phyloP scores from a whole-genome alignment of 2,797 vertebrate genomes.

The Hydrophis major region DNA sequence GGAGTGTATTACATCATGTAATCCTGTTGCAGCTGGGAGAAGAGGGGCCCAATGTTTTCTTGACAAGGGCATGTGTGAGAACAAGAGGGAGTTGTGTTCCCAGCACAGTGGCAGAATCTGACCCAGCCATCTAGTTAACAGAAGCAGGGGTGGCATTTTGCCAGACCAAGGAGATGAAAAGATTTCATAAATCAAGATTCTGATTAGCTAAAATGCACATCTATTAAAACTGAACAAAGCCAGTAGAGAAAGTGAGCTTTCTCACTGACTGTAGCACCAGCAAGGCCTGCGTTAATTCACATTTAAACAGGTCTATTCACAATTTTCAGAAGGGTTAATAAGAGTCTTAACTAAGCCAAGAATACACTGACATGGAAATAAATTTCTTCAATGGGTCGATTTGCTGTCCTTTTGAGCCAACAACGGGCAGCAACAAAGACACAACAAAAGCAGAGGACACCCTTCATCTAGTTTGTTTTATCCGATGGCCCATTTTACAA shows the following conservation, averaged over 20 bases:
- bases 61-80: neutral
- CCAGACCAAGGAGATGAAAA: neutral
- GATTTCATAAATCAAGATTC: conserved; percentile 1
- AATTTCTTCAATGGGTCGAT: neutral
- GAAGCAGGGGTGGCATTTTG: neutral
- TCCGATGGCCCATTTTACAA: neutral
- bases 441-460: neutral
- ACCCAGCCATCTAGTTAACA: neutral
- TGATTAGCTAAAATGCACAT: neutral
- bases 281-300: neutral
- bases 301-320: neutral
- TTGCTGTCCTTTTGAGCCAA: neutral
- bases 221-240: neutral
- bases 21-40: neutral
- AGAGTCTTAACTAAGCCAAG: neutral
- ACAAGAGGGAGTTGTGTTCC: neutral
- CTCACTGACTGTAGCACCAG: neutral
- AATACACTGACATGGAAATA: neutral
- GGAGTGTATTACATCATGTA: neutral
- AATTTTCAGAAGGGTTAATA: neutral
- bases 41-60: neutral
- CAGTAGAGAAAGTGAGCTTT: neutral
- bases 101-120: neutral
- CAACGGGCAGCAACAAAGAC: neutral
- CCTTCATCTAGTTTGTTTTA: neutral